Percentiles rank a stretch among this genome's conserved stretches.
phyloP scores from a whole-genome alignment of 2,797 vertebrate genomes.

The Sarcoramphus papa region DNA sequence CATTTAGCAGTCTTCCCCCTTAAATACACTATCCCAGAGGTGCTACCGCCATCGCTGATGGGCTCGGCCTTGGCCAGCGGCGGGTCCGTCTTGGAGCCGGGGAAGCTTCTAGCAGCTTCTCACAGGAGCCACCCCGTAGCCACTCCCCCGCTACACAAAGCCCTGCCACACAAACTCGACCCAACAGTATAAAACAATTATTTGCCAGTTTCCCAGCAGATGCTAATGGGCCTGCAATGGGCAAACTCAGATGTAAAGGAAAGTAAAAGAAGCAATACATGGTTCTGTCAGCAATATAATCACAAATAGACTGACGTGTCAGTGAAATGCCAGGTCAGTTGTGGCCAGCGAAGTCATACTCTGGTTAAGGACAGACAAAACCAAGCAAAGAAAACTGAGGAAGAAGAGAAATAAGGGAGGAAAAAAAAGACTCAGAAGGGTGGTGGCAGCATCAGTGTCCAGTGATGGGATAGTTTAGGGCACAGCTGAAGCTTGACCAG shows the following conservation, averaged over 20 bases:
- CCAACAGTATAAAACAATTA: background rate
- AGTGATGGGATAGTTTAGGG: background rate
- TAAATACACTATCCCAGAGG: too few species aligned
- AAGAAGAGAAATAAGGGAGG: background rate
- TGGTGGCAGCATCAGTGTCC: background rate
- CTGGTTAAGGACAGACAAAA: background rate
- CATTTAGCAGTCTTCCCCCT: too few species aligned
- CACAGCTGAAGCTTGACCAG: background rate
- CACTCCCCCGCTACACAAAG: too few species aligned
- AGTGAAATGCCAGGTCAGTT: background rate
- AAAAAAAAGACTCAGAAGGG: background rate
- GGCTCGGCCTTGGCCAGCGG: too few species aligned
- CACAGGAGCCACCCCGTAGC: too few species aligned
- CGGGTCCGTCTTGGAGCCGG: too few species aligned
- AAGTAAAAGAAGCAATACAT: background rate
- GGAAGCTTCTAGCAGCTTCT: too few species aligned
- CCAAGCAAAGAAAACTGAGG: background rate
- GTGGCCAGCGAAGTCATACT: background rate
- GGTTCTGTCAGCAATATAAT: background rate
- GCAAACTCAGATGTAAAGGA: background rate
- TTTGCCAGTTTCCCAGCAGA: background rate
- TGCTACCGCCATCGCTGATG: too few species aligned
- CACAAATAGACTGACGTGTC: background rate
- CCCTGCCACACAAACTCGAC: too few species aligned
- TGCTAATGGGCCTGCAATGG: background rate